A percentile compares a stretch with the other conserved stretches of the same genome.
Conservation (phyloP, 1,140 invertebrate species). For the Ladona fulva region DNA sequence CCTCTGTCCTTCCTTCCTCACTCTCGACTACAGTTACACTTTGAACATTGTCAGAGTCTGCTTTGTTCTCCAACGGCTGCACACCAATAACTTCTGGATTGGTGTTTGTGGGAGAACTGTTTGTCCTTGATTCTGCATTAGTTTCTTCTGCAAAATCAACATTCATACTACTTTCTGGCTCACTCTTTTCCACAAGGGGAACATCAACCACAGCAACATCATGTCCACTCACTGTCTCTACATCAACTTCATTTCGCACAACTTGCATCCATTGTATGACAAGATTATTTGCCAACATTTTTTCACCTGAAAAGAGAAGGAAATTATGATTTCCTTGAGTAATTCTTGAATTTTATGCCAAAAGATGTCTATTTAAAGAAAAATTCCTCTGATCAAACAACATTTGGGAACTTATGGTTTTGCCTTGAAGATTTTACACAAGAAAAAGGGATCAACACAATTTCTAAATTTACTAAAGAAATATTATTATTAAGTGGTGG, state of each 20-base stretch:
- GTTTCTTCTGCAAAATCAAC: neutral
- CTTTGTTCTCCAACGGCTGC: neutral
- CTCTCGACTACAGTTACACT: conserved; percentile 16
- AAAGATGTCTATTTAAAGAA: no score
- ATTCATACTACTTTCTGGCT: neutral
- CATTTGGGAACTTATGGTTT: no score
- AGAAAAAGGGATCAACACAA: no score
- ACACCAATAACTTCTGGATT: neutral
- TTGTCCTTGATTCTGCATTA: neutral
- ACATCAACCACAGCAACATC: neutral
- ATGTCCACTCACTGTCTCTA: neutral
- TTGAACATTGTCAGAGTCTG: neutral
- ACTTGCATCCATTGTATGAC: conserved; percentile 87
- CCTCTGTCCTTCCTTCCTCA: conserved; percentile 14
- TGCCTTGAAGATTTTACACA: no score
- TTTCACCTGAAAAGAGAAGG: conserved; percentile 47
- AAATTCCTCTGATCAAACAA: no score
- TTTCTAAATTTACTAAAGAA: no score
- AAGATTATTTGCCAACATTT: conserved; percentile 61
- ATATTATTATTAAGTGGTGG: no score
- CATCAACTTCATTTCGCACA: conserved; percentile 45
- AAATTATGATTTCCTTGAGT: neutral
- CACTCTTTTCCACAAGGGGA: neutral
- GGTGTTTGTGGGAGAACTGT: neutral
- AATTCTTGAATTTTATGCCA: neutral